Percentiles rank a stretch among this genome's conserved stretches.
These are phyloP conservation scores for Anarhynchus alexandrinus DNA, from an alignment of 2,113 vertebrate genomes.

Conservation along the genomic window DNA sequence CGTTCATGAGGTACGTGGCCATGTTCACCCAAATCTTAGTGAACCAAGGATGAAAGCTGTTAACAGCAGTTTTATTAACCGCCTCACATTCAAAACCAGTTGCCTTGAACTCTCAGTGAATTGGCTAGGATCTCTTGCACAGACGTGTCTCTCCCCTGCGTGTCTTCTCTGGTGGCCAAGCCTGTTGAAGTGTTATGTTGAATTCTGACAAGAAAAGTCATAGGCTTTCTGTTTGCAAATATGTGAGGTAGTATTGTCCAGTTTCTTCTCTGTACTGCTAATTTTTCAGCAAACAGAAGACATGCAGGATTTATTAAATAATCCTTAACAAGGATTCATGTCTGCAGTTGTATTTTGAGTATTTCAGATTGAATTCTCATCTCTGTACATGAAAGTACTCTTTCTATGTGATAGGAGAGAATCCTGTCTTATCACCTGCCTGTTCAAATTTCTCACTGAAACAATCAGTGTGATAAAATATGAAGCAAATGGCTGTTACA, in stretches of 20 bases:
- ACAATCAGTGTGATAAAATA: neutral
- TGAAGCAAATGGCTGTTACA: neutral
- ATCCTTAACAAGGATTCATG: neutral
- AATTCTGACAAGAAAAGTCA: neutral
- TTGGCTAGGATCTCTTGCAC: neutral
- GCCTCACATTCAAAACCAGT: neutral
- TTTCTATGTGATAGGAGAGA: neutral
- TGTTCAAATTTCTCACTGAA: neutral
- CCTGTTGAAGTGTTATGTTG: neutral
- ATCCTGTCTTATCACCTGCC: neutral
- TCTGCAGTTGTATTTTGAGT: neutral
- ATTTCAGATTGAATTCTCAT: neutral
- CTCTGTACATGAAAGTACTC: neutral
- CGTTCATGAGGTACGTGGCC: accelerated
- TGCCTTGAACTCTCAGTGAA: neutral
- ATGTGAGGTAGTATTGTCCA: neutral
- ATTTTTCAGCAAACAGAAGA: neutral
- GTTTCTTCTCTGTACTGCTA: neutral
- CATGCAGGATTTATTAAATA: neutral
- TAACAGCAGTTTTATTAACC: neutral
- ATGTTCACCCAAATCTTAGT: neutral
- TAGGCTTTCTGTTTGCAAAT: neutral
- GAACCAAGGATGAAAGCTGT: neutral
- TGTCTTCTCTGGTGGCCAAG: neutral
- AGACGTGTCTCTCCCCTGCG: neutral